Percentiles rank a stretch among this genome's conserved stretches.
phyloP scores from a whole-genome alignment of 2,797 vertebrate species.

The Dipus sagitta region DNA sequence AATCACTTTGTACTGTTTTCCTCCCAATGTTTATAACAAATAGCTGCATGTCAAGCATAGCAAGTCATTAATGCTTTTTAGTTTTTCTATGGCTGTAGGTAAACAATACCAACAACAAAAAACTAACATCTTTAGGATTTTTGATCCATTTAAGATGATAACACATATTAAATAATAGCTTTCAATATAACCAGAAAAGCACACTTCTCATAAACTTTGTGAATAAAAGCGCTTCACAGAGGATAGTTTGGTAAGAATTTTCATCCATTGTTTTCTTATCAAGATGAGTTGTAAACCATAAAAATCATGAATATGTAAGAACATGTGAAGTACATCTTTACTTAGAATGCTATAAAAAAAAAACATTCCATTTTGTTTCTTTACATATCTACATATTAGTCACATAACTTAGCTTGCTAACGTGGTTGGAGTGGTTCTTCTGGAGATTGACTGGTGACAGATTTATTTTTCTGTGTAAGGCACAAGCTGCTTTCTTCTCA shows the following conservation, averaged over 20 bases:
- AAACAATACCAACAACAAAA: not conserved
- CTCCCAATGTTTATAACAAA: not conserved
- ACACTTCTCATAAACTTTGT: not conserved
- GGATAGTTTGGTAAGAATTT: not conserved
- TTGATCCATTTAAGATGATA: not conserved
- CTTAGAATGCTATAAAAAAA: not conserved
- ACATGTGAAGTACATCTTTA: not conserved
- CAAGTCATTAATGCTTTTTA: constrained; percentile 35
- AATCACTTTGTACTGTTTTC: not conserved
- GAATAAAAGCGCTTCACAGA: not conserved
- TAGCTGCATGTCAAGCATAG: not conserved
- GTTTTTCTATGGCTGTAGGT: not conserved
- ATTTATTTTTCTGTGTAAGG: not conserved
- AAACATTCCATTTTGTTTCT: not conserved
- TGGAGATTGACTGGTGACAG: not conserved
- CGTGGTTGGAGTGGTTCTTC: not conserved
- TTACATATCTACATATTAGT: not conserved
- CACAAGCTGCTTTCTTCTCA: not conserved
- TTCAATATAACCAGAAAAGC: not conserved
- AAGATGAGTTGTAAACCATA: not conserved
- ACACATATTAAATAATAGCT: not conserved
- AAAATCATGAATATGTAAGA: not conserved
- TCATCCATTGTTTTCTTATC: not conserved
- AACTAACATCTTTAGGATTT: not conserved
- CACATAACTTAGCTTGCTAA: not conserved